Evolutionary conservation across 2,888 invertebrate genomes (phyloP), one percentile per base, ranked within the genome.

Genomic region (Euzophera pinguis): DNA sequence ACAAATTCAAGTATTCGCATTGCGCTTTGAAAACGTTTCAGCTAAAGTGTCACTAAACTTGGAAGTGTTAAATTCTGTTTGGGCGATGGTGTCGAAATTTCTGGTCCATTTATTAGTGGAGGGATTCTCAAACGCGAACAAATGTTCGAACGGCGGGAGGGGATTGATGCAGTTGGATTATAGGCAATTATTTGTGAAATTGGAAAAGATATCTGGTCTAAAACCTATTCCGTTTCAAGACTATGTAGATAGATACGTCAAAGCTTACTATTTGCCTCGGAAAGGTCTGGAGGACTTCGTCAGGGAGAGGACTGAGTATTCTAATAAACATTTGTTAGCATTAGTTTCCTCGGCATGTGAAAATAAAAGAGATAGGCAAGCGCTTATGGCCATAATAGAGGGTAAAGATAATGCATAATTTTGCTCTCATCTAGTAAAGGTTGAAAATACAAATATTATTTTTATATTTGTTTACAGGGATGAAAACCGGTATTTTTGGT

Each of bases 161-260:
- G 99, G 98, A 0, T 84, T 99, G 8, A 99, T 99, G 99, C 99
- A 99, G 75, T 89, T 99, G 16, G 99, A 99, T 90, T 99, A 98
- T 72, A 96, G 98, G 6, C 99, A 99, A 77, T 94, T 99, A 58
- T 93, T 98, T 62, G 94, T 96, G 16, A 98, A 98, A 75, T 91
- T 97, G 50, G 98, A 99, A 80, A 94, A 95, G 69, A 93, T 98
- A 52, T 95, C 97, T 0, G 93, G 93, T 0, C 75, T 97, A 6
- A 94, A 94, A 71, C 98, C 98, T 1, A 91, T 97, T 12, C 97
- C 98, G 0, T 95, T 96, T 70, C 94, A 95, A 60, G 95, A 96
- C 52, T 97, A 96, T 69, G 98, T 99, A 0, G 99, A 99, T 82
- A 93, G 93, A 52, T 99, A 98, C 74, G 96, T 99, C 0, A 99